Evolutionary conservation across 2,113 vertebrate genomes (phyloP).

Genomic region (Tupaia tana): DNA sequence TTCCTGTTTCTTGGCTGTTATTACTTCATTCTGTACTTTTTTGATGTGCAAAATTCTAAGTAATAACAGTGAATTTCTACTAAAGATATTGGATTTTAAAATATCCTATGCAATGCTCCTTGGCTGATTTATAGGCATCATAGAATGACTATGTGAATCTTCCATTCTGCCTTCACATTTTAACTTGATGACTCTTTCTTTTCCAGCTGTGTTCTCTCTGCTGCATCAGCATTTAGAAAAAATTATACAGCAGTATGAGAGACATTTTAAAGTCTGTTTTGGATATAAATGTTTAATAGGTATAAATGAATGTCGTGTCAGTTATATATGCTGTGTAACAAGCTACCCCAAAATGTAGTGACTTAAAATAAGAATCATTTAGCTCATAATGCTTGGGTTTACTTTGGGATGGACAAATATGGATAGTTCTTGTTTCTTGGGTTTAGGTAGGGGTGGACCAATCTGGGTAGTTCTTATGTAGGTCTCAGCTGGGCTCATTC

Average conservation of each 20-base stretch:
- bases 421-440: not conserved
- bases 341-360: not conserved
- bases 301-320: not conserved
- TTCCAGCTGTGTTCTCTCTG: not conserved
- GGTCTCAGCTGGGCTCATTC: not conserved
- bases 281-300: not conserved
- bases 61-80: not conserved
- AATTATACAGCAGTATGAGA: not conserved
- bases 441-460: not conserved
- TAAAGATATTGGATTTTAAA: constrained; percentile 39
- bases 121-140: not conserved
- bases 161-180: not conserved
- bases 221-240: not conserved
- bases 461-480: not conserved
- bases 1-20: not conserved
- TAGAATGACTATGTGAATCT: not conserved
- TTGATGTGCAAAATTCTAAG: not conserved
- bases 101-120: not conserved
- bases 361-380: not conserved
- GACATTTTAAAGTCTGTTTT: not conserved
- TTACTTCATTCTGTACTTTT: not conserved
- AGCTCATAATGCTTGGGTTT: not conserved
- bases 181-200: not conserved
- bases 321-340: not conserved
- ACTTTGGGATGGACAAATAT: not conserved